Conservation (phyloP, 2,888 invertebrate species). For the Heteromurus nitidus region DNA sequence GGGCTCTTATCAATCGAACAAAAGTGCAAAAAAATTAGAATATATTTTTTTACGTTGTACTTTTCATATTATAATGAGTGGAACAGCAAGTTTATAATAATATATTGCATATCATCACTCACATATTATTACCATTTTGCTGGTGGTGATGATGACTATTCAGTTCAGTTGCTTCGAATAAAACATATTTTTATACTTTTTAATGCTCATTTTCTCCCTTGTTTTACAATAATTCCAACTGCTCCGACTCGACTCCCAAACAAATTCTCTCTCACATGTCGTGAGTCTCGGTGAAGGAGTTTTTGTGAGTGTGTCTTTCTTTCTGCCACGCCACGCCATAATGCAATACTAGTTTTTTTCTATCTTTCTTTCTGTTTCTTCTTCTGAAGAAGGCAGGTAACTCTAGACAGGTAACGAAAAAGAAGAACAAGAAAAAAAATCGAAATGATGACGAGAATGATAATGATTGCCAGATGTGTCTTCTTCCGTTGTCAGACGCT, state of each 20-base stretch:
- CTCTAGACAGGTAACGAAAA: too few relatives aligned
- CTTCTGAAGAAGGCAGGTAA: slow-evolving; percentile 21
- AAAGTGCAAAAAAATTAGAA: slow-evolving; percentile 1
- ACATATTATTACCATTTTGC: slow-evolving; percentile 11
- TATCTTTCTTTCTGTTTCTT: slow-evolving; percentile 44
- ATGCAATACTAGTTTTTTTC: too few relatives aligned
- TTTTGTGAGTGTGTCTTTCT: slow-evolving; percentile 23
- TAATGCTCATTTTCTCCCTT: slow-evolving; percentile 28
- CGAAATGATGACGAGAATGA: slow-evolving; percentile 30
- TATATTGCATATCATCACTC: too few relatives aligned
- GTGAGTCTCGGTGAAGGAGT: slow-evolving; percentile 13
- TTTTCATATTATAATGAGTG: slow-evolving; percentile 46
- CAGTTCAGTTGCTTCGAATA: background rate
- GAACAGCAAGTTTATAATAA: slow-evolving; percentile 25
- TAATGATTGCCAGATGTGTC: slow-evolving; percentile 51
- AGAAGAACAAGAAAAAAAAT: slow-evolving; percentile 6
- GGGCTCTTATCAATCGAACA: slow-evolving; percentile 15
- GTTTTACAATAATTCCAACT: slow-evolving; percentile 42
- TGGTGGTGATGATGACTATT: slow-evolving; percentile 26
- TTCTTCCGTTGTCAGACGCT: too few relatives aligned
- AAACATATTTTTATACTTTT: slow-evolving; percentile 39
- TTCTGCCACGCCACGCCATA: slow-evolving; percentile 44
- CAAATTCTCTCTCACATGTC: slow-evolving; percentile 24
- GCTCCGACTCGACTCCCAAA: slow-evolving; percentile 17
- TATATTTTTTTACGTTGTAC: slow-evolving; percentile 16